A percentile compares a stretch with the other conserved stretches of the same genome.
Conservation (phyloP, 30 jellyfish, hydroid and myxozoan genomes). For the Aurelia sp. region DNA sequence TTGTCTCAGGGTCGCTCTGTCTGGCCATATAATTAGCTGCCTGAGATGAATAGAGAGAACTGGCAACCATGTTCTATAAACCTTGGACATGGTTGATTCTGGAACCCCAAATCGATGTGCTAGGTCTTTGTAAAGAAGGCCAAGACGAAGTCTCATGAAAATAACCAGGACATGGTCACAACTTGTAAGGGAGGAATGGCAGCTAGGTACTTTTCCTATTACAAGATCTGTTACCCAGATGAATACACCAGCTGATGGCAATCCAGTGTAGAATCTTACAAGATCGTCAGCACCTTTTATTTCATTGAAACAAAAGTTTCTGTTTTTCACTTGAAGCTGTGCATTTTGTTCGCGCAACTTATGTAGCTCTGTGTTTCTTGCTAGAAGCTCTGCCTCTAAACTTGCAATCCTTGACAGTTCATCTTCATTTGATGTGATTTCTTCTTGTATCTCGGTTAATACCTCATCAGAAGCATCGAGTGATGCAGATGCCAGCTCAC, state of each 20-base stretch:
- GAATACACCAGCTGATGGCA: slow-evolving; percentile 5
- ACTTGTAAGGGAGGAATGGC: neutral
- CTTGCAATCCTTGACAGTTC: neutral
- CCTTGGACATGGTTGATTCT: slow-evolving; percentile 30
- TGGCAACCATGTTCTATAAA: slow-evolving; percentile 48
- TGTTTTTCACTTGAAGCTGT: neutral
- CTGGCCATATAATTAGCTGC: slow-evolving; percentile 48
- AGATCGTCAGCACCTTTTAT: slow-evolving; percentile 19
- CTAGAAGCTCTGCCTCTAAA: slow-evolving; percentile 2
- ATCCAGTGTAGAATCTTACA: slow-evolving; percentile 38
- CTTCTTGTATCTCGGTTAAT: no score
- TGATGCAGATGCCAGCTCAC: no score
- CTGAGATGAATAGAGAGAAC: slow-evolving; percentile 13
- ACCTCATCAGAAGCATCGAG: no score
- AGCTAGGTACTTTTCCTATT: slow-evolving; percentile 2
- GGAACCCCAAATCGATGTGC: slow-evolving; percentile 33
- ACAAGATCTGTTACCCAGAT: slow-evolving; percentile 23
- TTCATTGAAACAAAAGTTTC: slow-evolving; percentile 33
- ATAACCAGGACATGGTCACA: slow-evolving; percentile 43
- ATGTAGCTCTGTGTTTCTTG: neutral
- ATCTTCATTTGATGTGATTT: neutral
- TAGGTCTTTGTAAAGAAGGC: slow-evolving; percentile 32
- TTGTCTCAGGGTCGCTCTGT: slow-evolving; percentile 26
- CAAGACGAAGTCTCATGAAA: slow-evolving; percentile 41
- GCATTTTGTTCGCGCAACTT: neutral